Evolutionary conservation across 2,113 vertebrate genomes (phyloP), one percentile per base, ranked within the genome.

Genomic region (Rhinoderma darwinii): DNA sequence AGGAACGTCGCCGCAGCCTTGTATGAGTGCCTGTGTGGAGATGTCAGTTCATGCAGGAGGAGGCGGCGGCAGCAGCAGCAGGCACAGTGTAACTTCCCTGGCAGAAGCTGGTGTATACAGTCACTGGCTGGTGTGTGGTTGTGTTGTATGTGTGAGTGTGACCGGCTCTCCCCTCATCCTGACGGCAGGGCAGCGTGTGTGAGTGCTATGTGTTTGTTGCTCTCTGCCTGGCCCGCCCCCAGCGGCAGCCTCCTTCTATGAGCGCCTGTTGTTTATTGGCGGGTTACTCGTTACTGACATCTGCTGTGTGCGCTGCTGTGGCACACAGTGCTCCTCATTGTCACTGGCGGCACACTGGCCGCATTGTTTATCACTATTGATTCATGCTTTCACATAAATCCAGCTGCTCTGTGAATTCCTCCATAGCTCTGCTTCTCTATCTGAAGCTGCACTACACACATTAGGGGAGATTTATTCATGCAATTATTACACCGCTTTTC

Each of bases 171-270:
- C 27, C 20, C 77, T 30, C 56, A 32, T 8, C 73, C 27, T 70
- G 5, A 84, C 54, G 22, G 54, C 68, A 9, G 10, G 0, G 22
- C 51, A 82, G 80, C 72, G 5, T 0, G 82, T 4, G 1, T 50
- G 76, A 72, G 0, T 3, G 51, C 78, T 30, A 10, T 17, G 37
- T 82, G 88, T 88, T 50, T 78, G 88, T 77, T 82, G 59, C 72
- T 88, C 63, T 88, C 32, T 25, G 41, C 63, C 72, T 70, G 72
- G 47, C 18, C 89, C 84, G 59, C 72, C 84, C 81, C 47, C 85
- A 6, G 32, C 84, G 20, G 32, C 84, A 41, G 54, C 84, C 75
- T 80, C 61, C 43, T 20, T 50, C 44, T 81, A 32, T 44, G 61
- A 32, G 41, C 51, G 63, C 77, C 35, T 43, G 63, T 63, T 25